Percentiles rank a stretch among this genome's conserved stretches.
These are phyloP conservation scores for Picathartes gymnocephalus DNA, from an alignment of 2,113 vertebrate species.

Conservation along the genomic window DNA sequence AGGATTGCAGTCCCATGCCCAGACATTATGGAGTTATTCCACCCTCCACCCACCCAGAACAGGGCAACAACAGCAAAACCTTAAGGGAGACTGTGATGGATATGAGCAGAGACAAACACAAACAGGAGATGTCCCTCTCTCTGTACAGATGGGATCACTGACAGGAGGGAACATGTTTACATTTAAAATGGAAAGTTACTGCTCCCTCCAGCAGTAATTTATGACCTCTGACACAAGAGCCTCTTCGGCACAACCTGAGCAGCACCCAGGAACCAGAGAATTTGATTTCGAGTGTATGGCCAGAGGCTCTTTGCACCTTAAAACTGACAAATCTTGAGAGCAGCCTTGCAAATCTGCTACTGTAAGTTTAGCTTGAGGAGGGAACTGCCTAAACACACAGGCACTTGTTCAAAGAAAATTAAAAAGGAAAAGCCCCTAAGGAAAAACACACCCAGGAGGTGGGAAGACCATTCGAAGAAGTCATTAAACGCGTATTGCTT, in stretches of 20 bases:
- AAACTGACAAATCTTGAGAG: background rate
- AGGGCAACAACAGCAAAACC: background rate
- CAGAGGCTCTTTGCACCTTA: background rate
- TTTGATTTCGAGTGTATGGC: background rate
- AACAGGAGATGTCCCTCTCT: background rate
- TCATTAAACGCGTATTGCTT: background rate
- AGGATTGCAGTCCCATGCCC: background rate
- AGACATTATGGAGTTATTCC: background rate
- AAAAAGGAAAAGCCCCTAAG: background rate
- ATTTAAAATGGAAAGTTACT: background rate
- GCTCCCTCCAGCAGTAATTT: background rate
- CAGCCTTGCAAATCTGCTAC: background rate
- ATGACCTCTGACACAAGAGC: background rate
- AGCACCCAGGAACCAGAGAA: background rate
- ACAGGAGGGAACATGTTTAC: background rate
- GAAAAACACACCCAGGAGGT: slow-evolving; percentile 1
- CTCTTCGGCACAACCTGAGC: background rate
- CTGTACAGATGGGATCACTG: background rate
- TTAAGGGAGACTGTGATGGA: background rate
- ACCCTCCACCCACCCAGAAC: background rate
- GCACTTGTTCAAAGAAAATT: background rate
- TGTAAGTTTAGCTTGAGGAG: background rate
- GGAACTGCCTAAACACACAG: background rate
- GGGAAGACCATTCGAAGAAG: background rate
- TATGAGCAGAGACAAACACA: background rate